Evolutionary conservation across 2,113 vertebrate genomes (phyloP), one percentile per base, ranked within the genome.

Genomic region (Campylomormyrus numenius): DNA sequence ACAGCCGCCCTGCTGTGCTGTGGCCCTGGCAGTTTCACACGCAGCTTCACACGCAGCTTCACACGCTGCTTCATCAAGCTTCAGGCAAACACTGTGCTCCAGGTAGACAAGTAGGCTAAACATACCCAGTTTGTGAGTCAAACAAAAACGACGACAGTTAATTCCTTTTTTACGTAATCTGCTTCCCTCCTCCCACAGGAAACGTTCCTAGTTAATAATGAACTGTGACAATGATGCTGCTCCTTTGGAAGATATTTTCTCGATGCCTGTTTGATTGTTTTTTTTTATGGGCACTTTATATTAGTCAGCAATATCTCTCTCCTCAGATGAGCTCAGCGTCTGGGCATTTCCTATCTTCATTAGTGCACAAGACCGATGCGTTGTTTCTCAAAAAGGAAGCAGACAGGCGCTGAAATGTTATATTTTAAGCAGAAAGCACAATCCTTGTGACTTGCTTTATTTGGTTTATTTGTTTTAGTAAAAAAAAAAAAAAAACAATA

Each of bases 391-490:
- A 80, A 49, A 24, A 17, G 42, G 48, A 70, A 70, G 70, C 17
- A 49, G 27, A 66, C 15, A 21, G 31, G 11, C 31, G 21, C 91
- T 88, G 5, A 70, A 91, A 87, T 39, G 62, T 17, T 52, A n/a
- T 90, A 62, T 48, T 90, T 90, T 45, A 89, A 90, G 89, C 46
- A 2, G 66, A 89, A 93, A 93, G 93, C 92, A 93, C 92, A 93
- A 90, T 89, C 27, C 88, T 80, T 24, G 48, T 53, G 48, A 53
- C 48, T 80, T 15, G 39, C 46, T 88, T 88, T 88, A 74, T 66
- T 88, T 88, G 35, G 56, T 88, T 66, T 24, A 46, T 88, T 74
- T 39, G 13, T 89, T 80, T 80, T 80, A 89, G 24, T 48, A 74
- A 89, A 50, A 56, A 56, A 53, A 39, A 88, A 39, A 83, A 90